Conservation (phyloP, 2,888 invertebrate species). For the Lampropteryx suffumata region DNA sequence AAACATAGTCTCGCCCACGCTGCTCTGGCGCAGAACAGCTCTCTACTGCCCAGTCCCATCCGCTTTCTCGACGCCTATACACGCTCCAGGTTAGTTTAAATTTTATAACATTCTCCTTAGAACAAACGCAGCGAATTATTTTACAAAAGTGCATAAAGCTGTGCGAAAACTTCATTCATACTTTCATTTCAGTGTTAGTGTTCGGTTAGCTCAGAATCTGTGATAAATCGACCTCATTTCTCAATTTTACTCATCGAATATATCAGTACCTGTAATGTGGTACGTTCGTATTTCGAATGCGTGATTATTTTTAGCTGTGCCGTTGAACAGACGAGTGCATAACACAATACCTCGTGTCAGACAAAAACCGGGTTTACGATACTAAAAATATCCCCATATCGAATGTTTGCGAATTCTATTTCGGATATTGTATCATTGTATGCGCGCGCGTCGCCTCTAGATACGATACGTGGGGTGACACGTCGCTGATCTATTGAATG, state of each 20-base stretch:
- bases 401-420: conserved; percentile 81
- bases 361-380: conserved; percentile 78
- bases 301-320: conserved; percentile 65
- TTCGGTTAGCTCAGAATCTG: conserved; percentile 7
- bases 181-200: conserved; percentile 27
- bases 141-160: conserved; percentile 41
- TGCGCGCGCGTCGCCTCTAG: conserved; percentile 28
- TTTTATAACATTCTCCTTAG: conserved; percentile 38
- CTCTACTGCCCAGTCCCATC: conserved; percentile 66
- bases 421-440: conserved; percentile 63
- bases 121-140: conserved; percentile 53
- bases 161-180: conserved; percentile 46
- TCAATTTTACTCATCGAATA: conserved; percentile 38
- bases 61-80: conserved; percentile 68
- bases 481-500: conserved; percentile 15
- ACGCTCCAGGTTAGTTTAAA: conserved; percentile 73
- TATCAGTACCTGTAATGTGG: conserved; percentile 40
- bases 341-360: conserved; percentile 70
- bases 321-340: conserved; percentile 66
- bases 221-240: conserved; percentile 26
- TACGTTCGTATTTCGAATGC: conserved; percentile 52
- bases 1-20: conserved; percentile 79
- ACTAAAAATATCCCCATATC: conserved; percentile 80
- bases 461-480: conserved; percentile 18
- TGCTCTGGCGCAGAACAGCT: conserved; percentile 52